These are phyloP conservation scores for Protobothrops flavoviridis DNA, from an alignment of 2,113 vertebrate genomes.

Conservation along the genomic window DNA sequence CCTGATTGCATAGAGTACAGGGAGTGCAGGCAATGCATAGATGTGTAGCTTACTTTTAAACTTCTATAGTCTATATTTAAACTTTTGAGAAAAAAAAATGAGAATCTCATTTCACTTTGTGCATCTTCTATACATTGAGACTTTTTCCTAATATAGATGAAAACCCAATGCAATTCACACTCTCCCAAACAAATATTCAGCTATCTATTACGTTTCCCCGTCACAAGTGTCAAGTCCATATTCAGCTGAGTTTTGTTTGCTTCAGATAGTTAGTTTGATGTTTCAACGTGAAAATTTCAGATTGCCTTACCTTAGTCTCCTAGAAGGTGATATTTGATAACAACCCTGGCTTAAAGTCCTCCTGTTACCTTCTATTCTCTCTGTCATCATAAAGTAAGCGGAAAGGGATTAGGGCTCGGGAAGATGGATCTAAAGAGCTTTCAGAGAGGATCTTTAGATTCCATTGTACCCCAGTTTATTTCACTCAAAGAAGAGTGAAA, in stretches of 20 bases:
- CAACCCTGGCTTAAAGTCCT: neutral
- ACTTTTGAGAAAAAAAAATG: neutral
- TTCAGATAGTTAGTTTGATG: slow-evolving; percentile 7
- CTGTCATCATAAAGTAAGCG: neutral
- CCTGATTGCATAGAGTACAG: neutral
- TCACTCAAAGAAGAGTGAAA: neutral
- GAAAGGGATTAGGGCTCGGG: neutral
- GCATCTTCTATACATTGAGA: neutral
- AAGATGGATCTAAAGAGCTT: neutral
- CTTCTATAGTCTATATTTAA: neutral
- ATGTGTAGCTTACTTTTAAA: neutral
- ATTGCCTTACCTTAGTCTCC: slow-evolving; percentile 26
- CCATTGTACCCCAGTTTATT: neutral
- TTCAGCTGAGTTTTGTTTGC: slow-evolving; percentile 22
- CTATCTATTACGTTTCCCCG: neutral
- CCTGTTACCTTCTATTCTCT: neutral
- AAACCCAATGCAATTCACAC: neutral
- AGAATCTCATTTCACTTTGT: neutral
- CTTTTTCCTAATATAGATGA: neutral
- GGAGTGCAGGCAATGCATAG: neutral
- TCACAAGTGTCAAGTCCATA: neutral
- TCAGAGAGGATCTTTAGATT: neutral
- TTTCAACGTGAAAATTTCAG: slow-evolving; percentile 9
- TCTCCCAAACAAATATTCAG: neutral
- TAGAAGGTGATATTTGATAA: slow-evolving; percentile 4